Evolutionary conservation across 2,797 vertebrate species (phyloP), one percentile per base, ranked within the genome.

Genomic region (Centropyge bicolor): DNA sequence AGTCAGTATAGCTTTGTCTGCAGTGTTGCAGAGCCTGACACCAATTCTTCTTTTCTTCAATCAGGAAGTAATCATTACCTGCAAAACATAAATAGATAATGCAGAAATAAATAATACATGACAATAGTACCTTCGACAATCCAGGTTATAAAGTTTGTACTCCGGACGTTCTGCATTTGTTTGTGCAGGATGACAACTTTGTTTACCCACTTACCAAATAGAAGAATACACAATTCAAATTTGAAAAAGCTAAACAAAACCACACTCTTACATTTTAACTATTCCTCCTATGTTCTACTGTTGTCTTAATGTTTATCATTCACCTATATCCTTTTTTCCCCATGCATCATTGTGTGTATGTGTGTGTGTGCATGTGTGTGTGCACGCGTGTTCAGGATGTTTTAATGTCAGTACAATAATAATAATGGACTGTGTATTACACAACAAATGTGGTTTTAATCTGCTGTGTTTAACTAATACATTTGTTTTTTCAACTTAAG

Each of bases 1-100:
- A 77, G 24, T 91, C 78, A 7, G 0, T 3, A 48, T 10, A 9
- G 12, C 57, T 0, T 12, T 1, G 8, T 48, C 62, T 90, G 83
- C 94, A 94, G 78, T 89, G 57, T 0, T 43, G 17, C 60, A 54
- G 80, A 69, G 94, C 93, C 22, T 87, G 73, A 76, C 70, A 90
- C 94, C 93, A 95, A 56, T 12, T 69, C 63, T 70, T 87, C 0
- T 0, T 0, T 0, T 35, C 0, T 1, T 1, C 0, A 57, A 87
- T 59, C 27, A 85, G 54, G 0, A 0, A 4, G 27, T 77, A 83
- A 0, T 8, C 2, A 0, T 1, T 7, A 51, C 1, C 78, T 88
- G 70, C 6, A 77, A 72, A 48, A 72, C 13, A 36, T 1, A 48
- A 19, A 82, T 1, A 51, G 9, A 74, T 36, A 6, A 11, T 22